Evolutionary conservation across 2,113 vertebrate species (phyloP), one percentile per base, ranked within the genome.

Genomic region (Toxostoma redivivum): DNA sequence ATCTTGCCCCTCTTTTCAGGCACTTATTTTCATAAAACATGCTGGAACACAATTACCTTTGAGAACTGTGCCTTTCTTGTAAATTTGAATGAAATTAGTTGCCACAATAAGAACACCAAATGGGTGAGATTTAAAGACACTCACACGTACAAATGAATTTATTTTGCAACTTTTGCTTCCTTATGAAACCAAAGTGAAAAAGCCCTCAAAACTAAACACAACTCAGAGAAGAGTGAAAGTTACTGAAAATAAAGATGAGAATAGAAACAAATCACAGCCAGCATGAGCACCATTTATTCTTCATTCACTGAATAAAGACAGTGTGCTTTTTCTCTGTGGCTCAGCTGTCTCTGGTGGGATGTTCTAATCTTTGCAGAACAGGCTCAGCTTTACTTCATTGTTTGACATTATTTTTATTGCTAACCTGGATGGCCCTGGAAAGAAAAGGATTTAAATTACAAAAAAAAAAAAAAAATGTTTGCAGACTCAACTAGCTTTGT

Each of bases 401-500:
- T 31, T 90, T 86, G 22, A 77, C 44, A 14, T 83, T 74, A 70
- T 67, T 94, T 94, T 96, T 89, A 85, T 72, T 91, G 53, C 67
- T 78, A 70, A 91, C 33, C 30, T 81, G 31, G 42, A 86, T 76
- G n/a, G 65, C 20, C 33, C 45, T 90, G 62, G 51, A 93, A 96
- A 93, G 17, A 93, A 80, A 92, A 88, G n/a, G 22, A 64, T 62
- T 93, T 93, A 90, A 90, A 71, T 85, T 92, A 65, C 38, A 31
- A 44, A 84, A 40, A 28, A 85, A 37, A 23, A 56, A 64, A 51
- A 25, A 56, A 54, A 73, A 85, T 0, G 14, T 51, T 82, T 66
- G 21, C 83, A 86, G 65, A 81, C n/a, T 64, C 47, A 88, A 12
- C 79, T 60, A 70, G 56, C 18, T 95, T 95, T 96, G 44, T 64